Evolutionary conservation across 2,888 invertebrate species (phyloP).

Genomic region (Agapetus fuscipes): DNA sequence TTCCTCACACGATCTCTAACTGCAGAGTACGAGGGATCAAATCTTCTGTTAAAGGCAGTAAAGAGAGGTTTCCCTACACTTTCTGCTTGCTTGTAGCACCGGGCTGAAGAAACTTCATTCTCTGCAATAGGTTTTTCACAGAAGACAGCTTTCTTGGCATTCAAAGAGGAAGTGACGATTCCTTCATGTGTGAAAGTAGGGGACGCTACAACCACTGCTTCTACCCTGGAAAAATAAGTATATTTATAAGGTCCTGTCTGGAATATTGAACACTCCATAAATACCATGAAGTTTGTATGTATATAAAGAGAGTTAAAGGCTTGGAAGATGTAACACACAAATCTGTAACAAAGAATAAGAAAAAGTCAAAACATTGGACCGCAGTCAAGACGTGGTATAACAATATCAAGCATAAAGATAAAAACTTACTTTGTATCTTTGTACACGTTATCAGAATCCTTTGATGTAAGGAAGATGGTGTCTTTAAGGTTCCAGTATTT

Average conservation of each 20-base stretch:
- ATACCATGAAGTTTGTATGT: too few relatives aligned
- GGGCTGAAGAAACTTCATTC: constrained; percentile 39
- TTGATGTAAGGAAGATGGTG: constrained; percentile 38
- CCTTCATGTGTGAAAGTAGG: constrained; percentile 51
- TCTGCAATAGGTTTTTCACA: constrained; percentile 62
- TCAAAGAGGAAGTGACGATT: constrained; percentile 43
- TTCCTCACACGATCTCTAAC: constrained; percentile 40
- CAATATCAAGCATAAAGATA: too few relatives aligned
- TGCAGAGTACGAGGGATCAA: constrained; percentile 49
- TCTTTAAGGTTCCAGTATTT: constrained; percentile 42
- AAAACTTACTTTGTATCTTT: constrained; percentile 42
- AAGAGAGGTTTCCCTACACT: constrained; percentile 45
- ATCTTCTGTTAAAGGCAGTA: constrained; percentile 58
- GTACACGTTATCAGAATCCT: constrained; percentile 39
- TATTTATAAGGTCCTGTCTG: too few relatives aligned
- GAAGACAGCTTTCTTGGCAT: constrained; percentile 52
- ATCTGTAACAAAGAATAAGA: too few relatives aligned
- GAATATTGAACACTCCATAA: too few relatives aligned
- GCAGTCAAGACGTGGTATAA: too few relatives aligned
- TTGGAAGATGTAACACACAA: too few relatives aligned
- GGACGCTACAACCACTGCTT: constrained; percentile 45
- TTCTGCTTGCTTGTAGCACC: constrained; percentile 49
- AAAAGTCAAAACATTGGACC: too few relatives aligned
- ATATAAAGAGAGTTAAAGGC: too few relatives aligned
- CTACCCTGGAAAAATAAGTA: constrained; percentile 31